Evolutionary conservation across 2,113 vertebrate genomes (phyloP), one percentile per base, ranked within the genome.

Genomic region (Megaleporinus macrocephalus): DNA sequence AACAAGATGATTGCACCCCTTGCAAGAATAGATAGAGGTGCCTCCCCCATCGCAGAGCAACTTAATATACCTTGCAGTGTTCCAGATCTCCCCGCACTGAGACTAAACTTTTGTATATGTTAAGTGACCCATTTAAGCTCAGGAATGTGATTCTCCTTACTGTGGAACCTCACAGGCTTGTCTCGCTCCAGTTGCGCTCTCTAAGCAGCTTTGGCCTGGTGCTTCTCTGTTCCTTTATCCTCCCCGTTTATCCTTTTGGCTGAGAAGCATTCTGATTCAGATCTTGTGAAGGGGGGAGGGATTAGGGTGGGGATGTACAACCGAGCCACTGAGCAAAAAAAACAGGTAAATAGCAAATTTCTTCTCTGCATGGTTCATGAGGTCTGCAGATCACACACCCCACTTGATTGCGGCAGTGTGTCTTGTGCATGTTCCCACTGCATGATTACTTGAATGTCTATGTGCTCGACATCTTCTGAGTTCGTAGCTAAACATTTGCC

Each of bases 331-430:
- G 62, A 44, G 14, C 41, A 68, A 13, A 6, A 20, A 5, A 81
- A 68, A 26, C 79, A 81, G 79, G 79, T 81, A 81, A n/a, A 81
- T 74, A 16, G 14, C 57, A 65, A 6, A 81, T 70, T 70, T 44
- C n/a, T 44, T 70, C 22, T 70, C 36, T 70, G 66, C 66, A 70
- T 70, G 66, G n/a, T 44, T 70, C 30, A 36, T 22, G 65, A 29
- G 22, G 16, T 22, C 30, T 36, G 65, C 44, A 36, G 36, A 44
- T 70, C 36, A 0, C 20, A 36, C 36, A 5, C 24, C 66, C n/a
- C 33, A 30, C 20, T 2, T 6, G 41, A 24, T 24, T 59, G 55
- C 55, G 24, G 22, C 57, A n/a, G 24, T 61, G 22, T 61, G 57
- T 26, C 57, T 26, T 26, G 24, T 24, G 66, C 66, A 70, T 70